Evolutionary conservation across 2,888 invertebrate species (phyloP).

Genomic region (Apodemia duryi): DNA sequence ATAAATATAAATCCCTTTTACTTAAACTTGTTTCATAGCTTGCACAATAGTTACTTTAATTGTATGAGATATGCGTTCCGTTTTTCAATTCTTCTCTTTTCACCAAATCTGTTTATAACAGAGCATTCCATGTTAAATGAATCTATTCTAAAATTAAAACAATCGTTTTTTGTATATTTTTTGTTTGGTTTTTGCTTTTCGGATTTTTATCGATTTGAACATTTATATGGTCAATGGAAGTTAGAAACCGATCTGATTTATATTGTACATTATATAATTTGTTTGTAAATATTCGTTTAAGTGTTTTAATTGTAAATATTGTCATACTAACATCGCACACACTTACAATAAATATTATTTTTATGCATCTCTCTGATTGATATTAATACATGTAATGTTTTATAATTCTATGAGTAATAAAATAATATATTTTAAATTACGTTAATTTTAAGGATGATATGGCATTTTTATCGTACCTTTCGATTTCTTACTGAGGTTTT

Average conservation of each 20-base stretch:
- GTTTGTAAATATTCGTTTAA: conserved; percentile 13
- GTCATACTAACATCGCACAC: conserved; percentile 51
- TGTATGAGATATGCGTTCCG: background rate
- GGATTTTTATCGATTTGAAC: background rate
- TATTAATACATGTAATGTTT: conserved; percentile 10
- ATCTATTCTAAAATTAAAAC: background rate
- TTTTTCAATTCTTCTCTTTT: background rate
- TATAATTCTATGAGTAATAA: conserved; percentile 35
- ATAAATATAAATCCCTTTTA: conserved; percentile 40
- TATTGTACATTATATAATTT: conserved; percentile 16
- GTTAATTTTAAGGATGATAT: conserved; percentile 20
- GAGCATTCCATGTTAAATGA: background rate
- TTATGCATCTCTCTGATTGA: conserved; percentile 13
- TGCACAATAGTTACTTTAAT: background rate
- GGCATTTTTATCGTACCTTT: conserved; percentile 6
- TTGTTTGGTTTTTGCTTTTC: background rate
- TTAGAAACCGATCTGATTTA: conserved; percentile 21
- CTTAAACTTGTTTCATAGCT: background rate
- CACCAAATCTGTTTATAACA: background rate
- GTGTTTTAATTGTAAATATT: conserved; percentile 52
- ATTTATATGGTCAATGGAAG: background rate
- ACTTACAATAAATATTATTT: conserved; percentile 22
- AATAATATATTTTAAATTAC: conserved; percentile 50
- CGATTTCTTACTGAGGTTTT: too few relatives aligned
- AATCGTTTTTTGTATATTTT: background rate